Evolutionary conservation across 2,113 vertebrate species (phyloP), one percentile per base, ranked within the genome.

Genomic region (Microcebus jonahi): DNA sequence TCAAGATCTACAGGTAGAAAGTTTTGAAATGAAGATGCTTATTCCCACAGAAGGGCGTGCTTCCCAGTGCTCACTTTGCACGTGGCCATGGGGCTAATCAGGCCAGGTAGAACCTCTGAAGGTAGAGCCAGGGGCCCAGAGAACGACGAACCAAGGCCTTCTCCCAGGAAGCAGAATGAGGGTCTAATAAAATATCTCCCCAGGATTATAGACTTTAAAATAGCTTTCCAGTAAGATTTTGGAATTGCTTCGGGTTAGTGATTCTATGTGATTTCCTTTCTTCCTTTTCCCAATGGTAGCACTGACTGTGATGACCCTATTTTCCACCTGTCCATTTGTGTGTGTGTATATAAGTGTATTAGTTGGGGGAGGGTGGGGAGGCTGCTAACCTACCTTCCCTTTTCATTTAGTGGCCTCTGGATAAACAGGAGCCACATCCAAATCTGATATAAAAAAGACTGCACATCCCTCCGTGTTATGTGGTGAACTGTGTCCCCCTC

Each of bases 291-390:
- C 75, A 95, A 31, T 83, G 39, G 34, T 18, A 23, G 48, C 13
- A 2, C 36, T 48, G 67, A 59, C 7, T 31, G 39, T 57, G 31
- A 31, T n/a, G 73, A 88, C 34, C 21, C 10, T 80, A 10, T 70
- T 59, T 63, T 82, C n/a, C 20, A 76, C 11, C 13, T 14, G n/a
- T 5, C 48, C 3, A 18, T 65, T 17, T 45, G 59, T 63, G 81
- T 21, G 21, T 3, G 34, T 29, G 5, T 4, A 8, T 5, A 4
- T 3, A 20, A 7, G 1, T 20, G 23, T 63, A 48, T n/a, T 34
- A 53, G 13, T 39, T 34, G 83, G 71, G 4, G 27, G n/a, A 42
- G 12, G 9, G n/a, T 29, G 7, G 57, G 39, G 23, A 73, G 45
- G 48, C 39, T n/a, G 34, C 27, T 45, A 75, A 70, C 2, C 39